Evolutionary conservation across 2,113 vertebrate species (phyloP), one percentile per base, ranked within the genome.

Genomic region (Pyxicephalus adspersus): DNA sequence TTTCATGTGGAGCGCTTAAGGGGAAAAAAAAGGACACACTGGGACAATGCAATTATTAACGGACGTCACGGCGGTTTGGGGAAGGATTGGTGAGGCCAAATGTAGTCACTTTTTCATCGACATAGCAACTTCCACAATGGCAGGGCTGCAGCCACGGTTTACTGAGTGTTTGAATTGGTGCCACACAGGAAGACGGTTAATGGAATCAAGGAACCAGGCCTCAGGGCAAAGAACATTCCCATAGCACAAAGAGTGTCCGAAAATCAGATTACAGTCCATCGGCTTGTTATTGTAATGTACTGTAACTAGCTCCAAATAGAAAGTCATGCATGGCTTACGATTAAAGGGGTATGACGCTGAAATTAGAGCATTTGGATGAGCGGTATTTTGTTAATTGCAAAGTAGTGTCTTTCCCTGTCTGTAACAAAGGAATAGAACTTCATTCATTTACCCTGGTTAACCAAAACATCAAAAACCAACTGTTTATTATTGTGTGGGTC

Each of bases 51-150:
- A 29, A 50, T n/a, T 20, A 28, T 28, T 50, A 51, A 34, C 13
- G 58, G 34, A 75, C n/a, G 72, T 60, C 72, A 75, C 57, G 4
- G 31, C 4, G 55, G 74, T 64, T 76, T 63, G 58, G 52, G 51
- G 51, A 55, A 25, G 28, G 68, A 54, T 72, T 25, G 7, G 23
- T 20, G 74, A 3, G 26, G 8, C 31, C 23, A 64, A 76, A 76
- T 25, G 23, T 50, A 61, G 31, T 19, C 29, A 18, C 31, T 63
- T 17, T 54, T 68, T n/a, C 50, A 22, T 25, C 26, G 65, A 22
- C 34, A n/a, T 38, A 45, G 31, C 19, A 45, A 67, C 28, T 20
- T 28, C 58, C 29, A 61, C 23, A 22, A 64, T 51, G 60, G 38
- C 17, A 17, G 17, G 34, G 50, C 19, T 18, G n/a, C 19, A 4